A percentile compares a stretch with the other conserved stretches of the same genome.
These are phyloP conservation scores for Xiphias gladius DNA, from an alignment of 2,113 vertebrate genomes.

Conservation along the genomic window DNA sequence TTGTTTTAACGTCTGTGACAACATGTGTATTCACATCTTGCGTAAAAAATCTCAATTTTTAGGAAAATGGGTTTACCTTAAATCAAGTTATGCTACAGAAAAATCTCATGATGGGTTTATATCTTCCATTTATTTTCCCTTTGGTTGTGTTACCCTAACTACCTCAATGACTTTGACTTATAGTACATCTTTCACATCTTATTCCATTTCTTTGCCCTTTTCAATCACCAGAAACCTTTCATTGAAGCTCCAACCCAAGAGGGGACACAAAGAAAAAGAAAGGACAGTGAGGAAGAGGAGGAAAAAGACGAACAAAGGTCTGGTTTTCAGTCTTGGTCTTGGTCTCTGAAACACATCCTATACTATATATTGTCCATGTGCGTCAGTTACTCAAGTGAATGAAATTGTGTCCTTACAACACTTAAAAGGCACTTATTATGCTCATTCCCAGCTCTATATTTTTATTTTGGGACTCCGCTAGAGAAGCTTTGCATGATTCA, in stretches of 20 bases:
- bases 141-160: not conserved
- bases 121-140: not conserved
- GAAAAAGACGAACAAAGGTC: conserved; percentile 74
- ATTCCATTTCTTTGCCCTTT: conserved; percentile 12
- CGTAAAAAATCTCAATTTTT: not conserved
- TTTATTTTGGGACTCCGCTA: no score
- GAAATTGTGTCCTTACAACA: not conserved
- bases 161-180: not conserved
- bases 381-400: not conserved
- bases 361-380: not conserved
- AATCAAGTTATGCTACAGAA: not conserved
- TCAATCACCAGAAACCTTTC: conserved; percentile 57
- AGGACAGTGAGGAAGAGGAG: conserved; percentile 55
- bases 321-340: conserved; percentile 34
- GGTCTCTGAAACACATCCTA: not conserved
- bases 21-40: not conserved
- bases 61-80: not conserved
- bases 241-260: conserved; percentile 46
- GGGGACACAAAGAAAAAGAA: conserved; percentile 50
- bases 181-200: not conserved
- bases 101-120: not conserved
- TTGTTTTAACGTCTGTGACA: not conserved
- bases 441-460: no score
- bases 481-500: no score
- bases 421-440: no score